Percentiles rank a stretch among this genome's conserved stretches.
Conservation (phyloP, 2,797 vertebrate species). For the Antennarius maculatus region DNA sequence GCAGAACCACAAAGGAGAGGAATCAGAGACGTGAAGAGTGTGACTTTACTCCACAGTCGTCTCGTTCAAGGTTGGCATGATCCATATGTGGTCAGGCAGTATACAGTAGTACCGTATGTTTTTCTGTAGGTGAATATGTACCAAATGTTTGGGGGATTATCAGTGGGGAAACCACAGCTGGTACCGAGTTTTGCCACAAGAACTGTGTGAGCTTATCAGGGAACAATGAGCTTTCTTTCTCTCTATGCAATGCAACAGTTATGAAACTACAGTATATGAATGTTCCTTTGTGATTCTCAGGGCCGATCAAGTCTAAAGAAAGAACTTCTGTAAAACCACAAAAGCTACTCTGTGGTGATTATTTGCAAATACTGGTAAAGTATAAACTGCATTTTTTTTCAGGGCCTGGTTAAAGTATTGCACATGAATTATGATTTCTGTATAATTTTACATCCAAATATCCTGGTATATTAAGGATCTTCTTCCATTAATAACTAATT, state of each 20-base stretch:
- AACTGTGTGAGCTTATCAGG: conserved; percentile 7
- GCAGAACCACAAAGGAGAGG: neutral
- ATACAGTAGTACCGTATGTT: no score
- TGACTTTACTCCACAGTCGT: no score
- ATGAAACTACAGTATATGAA: conserved; percentile 8
- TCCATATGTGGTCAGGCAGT: no score
- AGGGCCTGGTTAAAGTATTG: neutral
- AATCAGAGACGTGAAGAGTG: neutral
- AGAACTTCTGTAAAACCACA: conserved; percentile 5
- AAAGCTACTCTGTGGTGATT: conserved; percentile 7
- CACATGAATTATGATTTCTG: neutral
- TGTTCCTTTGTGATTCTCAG: conserved; percentile 4
- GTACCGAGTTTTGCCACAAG: neutral
- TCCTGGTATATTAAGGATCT: neutral
- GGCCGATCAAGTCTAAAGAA: conserved; percentile 9
- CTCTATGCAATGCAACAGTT: conserved; percentile 9
- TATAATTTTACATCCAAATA: conserved; percentile 2
- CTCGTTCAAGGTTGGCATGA: neutral
- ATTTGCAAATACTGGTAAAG: neutral
- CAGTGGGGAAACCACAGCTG: conserved; percentile 5
- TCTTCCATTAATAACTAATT: neutral
- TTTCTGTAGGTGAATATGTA: no score
- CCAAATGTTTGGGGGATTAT: neutral
- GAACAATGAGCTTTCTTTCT: conserved; percentile 17
- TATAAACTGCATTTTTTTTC: no score